A percentile compares a stretch with the other conserved stretches of the same genome.
These are phyloP conservation scores for Sminthurides bifidus DNA, from an alignment of 1,140 invertebrate species.

Conservation along the genomic window DNA sequence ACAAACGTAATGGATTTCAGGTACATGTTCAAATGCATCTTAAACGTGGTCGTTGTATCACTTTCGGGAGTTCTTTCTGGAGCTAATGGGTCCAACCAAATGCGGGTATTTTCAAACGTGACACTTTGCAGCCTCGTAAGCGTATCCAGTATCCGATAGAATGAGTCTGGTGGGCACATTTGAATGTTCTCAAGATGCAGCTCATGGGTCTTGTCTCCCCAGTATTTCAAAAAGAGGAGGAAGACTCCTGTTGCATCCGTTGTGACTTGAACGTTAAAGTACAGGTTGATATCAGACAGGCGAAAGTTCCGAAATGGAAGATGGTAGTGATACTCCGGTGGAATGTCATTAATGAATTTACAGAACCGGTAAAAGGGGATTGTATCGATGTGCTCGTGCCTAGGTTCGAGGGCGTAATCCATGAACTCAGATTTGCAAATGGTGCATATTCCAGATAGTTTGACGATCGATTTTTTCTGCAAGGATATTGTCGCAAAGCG, in stretches of 20 bases:
- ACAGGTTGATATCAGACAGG: neutral
- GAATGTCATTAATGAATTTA: neutral
- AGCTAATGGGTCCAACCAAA: conserved; percentile 1
- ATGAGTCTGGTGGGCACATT: neutral
- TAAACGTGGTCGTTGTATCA: neutral
- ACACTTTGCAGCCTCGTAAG: neutral
- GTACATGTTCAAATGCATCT: neutral
- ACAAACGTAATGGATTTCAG: neutral
- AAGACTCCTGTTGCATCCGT: neutral
- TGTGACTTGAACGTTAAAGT: neutral
- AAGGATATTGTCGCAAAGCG: neutral
- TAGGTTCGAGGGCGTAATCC: neutral
- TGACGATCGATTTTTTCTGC: neutral
- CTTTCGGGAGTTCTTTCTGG: too few species aligned
- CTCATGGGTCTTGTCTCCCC: neutral
- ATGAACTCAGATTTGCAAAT: neutral
- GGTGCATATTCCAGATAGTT: neutral
- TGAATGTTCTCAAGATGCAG: neutral
- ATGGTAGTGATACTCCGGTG: neutral
- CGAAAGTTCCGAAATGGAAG: neutral
- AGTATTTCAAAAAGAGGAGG: neutral
- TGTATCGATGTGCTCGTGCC: neutral
- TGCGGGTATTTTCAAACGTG: neutral
- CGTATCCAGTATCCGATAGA: neutral
- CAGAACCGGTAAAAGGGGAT: neutral